Percentiles rank a stretch among this genome's conserved stretches.
phyloP scores from a whole-genome alignment of 2,797 vertebrate genomes.

The Sebastes taczanowskii region DNA sequence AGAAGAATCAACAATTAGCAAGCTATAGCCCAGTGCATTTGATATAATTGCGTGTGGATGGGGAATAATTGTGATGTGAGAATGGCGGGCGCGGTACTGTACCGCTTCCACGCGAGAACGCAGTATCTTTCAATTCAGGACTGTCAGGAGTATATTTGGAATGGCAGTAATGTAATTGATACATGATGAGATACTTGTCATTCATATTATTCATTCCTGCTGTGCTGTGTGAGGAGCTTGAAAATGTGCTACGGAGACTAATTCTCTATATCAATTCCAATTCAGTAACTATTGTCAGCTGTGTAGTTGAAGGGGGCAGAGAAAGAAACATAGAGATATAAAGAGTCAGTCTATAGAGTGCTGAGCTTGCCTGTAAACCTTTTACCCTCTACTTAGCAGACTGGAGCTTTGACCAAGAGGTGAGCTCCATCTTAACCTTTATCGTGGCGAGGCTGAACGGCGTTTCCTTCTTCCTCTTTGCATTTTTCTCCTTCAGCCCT shows the following conservation, averaged over 20 bases:
- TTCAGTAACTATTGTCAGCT: conserved; percentile 7
- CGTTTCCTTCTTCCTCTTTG: neutral
- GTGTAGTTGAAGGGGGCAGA: neutral
- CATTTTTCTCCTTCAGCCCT: neutral
- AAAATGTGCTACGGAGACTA: conserved; percentile 13
- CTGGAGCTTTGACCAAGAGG: neutral
- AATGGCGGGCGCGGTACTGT: conserved; percentile 47
- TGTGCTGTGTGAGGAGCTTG: conserved; percentile 31
- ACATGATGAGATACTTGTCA: conserved; percentile 64
- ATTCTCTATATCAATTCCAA: conserved; percentile 15
- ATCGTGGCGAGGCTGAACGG: neutral
- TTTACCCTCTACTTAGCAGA: conserved; percentile 6
- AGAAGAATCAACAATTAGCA: conserved; percentile 97
- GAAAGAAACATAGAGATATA: conserved; percentile 4
- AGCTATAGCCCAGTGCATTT: conserved; percentile 96
- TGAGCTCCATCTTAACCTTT: conserved; percentile 3
- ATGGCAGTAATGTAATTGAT: conserved; percentile 49
- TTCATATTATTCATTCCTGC: conserved; percentile 53
- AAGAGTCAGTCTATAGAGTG: conserved; percentile 1
- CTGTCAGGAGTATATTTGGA: conserved; percentile 47
- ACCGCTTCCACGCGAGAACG: neutral
- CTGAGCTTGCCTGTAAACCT: conserved; percentile 3
- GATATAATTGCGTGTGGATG: conserved; percentile 92
- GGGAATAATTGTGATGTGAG: conserved; percentile 82
- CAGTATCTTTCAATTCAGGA: conserved; percentile 27